Base-by-base conservation (phyloP, 2,888 invertebrate genomes). In the Blastobasis lacticolella region DNA sequence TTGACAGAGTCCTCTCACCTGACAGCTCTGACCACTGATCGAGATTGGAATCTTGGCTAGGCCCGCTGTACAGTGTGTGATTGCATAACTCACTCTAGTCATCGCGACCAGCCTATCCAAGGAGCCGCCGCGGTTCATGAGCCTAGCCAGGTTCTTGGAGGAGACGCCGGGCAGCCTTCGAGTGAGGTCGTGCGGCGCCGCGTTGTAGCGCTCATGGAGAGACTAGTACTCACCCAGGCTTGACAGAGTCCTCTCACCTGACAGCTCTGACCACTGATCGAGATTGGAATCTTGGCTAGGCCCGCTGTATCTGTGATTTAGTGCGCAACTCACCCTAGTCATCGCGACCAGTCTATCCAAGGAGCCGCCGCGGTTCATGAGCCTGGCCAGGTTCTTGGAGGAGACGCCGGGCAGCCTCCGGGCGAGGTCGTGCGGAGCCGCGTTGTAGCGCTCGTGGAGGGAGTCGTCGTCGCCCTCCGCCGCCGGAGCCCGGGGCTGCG, bases 141-240 rank as follows among this genome's bases (percentile, higher is more conserved):
- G 83, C 9, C 88, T 71, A 50, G 92, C 90, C 5, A 97, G 91
- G 80, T 98, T 98, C 78, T 95, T 96, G 0, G 95, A 92, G 57
- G 93, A 94, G 5, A 98, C 91, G 6, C 98, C 98, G 0, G 98
- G 97, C 66, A 98, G 87, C 74, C 95, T 95, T 37, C 93, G 88
- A n/a, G 96, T 81, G 67, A 96, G 93, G 76, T 95, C 95, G 77
- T 95, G 92, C 37, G 95, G 91, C 54, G 89, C 81, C 45, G 91
- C 87, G 73, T 93, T 96, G 82, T 90, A 96, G 60, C 92, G 91
- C 61, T 93, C 93, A 49, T 77, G 80, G 61, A 75, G 68, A 71
- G 81, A 78, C 45, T 86, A 86, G 42, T 92, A 91, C 23, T 23
- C 23, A n/a, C n/a, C n/a, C n/a, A n/a, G n/a, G 23, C 23, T 23